Evolutionary conservation across 2,797 vertebrate species (phyloP).

Genomic region (Pithecia hirsuta): DNA sequence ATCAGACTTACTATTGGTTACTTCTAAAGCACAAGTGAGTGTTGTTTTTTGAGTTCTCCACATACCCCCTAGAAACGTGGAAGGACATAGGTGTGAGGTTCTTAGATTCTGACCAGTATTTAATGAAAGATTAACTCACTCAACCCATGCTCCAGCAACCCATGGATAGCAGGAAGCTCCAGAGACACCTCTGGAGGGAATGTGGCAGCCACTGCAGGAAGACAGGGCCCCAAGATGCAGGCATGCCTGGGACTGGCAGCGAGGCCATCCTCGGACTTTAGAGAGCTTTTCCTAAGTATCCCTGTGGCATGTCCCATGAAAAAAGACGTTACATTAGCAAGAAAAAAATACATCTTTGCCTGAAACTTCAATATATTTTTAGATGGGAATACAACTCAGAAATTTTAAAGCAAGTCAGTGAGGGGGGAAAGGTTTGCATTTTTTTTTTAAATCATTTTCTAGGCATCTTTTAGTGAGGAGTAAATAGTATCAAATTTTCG

Average conservation of each 20-base stretch:
- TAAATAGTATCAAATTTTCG: neutral
- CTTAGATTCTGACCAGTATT: neutral
- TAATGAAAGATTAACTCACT: neutral
- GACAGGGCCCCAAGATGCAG: neutral
- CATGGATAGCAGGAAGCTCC: too few relatives aligned
- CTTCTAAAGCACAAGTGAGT: neutral
- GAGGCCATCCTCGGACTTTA: neutral
- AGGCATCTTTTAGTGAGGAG: neutral
- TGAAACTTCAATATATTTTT: neutral
- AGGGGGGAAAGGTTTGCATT: neutral
- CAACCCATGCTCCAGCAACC: too few relatives aligned
- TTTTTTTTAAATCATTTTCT: neutral
- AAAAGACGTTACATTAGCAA: neutral
- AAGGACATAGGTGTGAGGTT: neutral
- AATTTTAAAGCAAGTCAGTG: neutral
- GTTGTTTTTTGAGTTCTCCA: neutral
- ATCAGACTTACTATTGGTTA: neutral
- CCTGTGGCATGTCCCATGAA: neutral
- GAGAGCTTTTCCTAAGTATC: neutral
- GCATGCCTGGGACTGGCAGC: neutral
- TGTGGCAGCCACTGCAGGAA: neutral
- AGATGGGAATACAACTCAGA: neutral
- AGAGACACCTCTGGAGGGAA: rapidly evolving
- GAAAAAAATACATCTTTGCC: neutral
- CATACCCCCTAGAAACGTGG: neutral